Evolutionary conservation across 1,140 invertebrate genomes (phyloP).

Genomic region (Drosophila truncata): DNA sequence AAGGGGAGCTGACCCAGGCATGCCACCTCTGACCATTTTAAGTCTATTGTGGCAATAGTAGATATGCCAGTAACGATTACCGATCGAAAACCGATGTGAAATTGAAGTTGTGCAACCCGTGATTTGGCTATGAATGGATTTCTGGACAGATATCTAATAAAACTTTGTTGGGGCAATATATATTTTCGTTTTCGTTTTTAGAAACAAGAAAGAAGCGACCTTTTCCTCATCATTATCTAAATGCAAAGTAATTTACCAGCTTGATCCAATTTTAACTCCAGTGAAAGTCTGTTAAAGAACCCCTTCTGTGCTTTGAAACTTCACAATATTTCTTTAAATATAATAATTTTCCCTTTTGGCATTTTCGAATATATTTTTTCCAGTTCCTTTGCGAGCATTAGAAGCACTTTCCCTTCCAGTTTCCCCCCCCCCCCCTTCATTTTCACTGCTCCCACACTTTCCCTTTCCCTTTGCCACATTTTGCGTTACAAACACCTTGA

Average conservation of each 20-base stretch:
- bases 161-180: not conserved
- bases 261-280: not conserved
- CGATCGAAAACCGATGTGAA: not conserved
- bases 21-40: not conserved
- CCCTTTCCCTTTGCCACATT: constrained; percentile 36
- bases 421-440: constrained; percentile 7
- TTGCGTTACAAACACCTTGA: constrained; percentile 72
- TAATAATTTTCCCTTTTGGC: not conserved
- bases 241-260: no score
- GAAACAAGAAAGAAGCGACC: no score
- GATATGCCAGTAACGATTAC: no score
- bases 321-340: not conserved
- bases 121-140: not conserved
- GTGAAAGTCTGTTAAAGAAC: no score
- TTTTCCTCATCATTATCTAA: no score
- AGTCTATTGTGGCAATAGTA: constrained; percentile 3
- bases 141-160: not conserved
- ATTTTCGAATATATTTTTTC: not conserved
- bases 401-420: constrained; percentile 12
- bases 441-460: not conserved
- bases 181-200: no score
- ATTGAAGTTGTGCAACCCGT: not conserved
- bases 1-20: not conserved
- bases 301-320: no score
- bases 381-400: constrained; percentile 5